These are phyloP conservation scores for Zoanthus sansibaricus DNA, from an alignment of 92 coral and sea anemone genomes.

Conservation along the genomic window DNA sequence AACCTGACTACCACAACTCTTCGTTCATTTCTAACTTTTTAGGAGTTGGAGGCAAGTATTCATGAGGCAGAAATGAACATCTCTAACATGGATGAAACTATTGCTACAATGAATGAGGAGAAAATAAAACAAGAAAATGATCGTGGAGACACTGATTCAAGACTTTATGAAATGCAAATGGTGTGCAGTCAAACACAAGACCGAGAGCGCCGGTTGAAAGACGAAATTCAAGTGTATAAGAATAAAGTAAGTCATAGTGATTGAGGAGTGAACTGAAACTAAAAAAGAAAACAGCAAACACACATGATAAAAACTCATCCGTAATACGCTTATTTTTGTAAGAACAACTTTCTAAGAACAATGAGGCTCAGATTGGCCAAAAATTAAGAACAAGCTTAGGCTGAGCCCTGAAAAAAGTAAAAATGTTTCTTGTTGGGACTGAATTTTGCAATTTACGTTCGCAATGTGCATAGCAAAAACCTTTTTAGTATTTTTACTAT, in stretches of 20 bases:
- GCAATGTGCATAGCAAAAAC: no score
- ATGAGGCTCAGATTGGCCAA: no score
- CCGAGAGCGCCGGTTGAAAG: constrained; percentile 69
- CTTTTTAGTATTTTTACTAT: no score
- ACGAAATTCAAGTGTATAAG: constrained; percentile 68
- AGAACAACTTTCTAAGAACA: no score
- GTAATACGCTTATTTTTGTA: no score
- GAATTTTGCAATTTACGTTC: no score
- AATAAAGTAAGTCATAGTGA: constrained; percentile 43
- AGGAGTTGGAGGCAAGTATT: constrained; percentile 72
- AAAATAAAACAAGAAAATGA: constrained; percentile 48
- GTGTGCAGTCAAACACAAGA: constrained; percentile 72
- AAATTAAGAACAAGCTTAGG: no score
- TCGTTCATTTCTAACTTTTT: neutral
- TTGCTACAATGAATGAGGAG: constrained; percentile 55
- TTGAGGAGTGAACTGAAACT: neutral
- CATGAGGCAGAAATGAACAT: constrained; percentile 68
- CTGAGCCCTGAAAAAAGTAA: no score
- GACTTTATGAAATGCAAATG: constrained; percentile 64
- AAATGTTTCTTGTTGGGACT: no score
- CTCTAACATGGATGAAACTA: constrained; percentile 70
- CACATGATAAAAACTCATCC: no score
- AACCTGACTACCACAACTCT: neutral
- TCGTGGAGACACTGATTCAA: constrained; percentile 55
- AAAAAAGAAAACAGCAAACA: no score